Percentiles rank a stretch among this genome's conserved stretches.
Conservation (phyloP, 2,113 vertebrate species). For the Syrrhaptes paradoxus region DNA sequence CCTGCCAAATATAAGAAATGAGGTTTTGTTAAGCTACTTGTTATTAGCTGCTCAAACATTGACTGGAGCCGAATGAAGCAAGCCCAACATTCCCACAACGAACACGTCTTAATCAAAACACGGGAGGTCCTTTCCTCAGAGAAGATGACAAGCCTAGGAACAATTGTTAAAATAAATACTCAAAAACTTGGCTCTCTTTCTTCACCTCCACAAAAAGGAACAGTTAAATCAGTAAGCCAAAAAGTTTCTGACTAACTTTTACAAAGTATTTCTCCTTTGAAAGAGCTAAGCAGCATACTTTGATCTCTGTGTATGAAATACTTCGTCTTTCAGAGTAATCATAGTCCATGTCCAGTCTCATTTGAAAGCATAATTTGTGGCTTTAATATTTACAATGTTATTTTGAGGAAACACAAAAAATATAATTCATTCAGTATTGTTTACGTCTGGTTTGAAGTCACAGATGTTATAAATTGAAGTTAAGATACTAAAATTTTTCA, state of each 20-base stretch:
- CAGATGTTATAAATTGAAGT: conserved; percentile 39
- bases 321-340: background rate
- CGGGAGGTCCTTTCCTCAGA: conserved; percentile 11
- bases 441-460: conserved; percentile 18
- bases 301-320: conserved; percentile 25
- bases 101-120: background rate
- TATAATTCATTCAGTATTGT: background rate
- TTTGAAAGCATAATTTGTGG: conserved; percentile 40
- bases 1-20: background rate
- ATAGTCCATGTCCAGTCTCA: background rate
- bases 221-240: background rate
- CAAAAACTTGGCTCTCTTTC: conserved; percentile 15
- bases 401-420: conserved; percentile 34
- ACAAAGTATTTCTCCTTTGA: background rate
- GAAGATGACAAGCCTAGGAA: conserved; percentile 32
- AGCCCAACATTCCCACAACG: background rate
- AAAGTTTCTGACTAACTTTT: background rate
- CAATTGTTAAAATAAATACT: conserved; percentile 50
- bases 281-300: background rate
- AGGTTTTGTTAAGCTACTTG: background rate
- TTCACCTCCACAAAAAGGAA: background rate
- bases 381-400: conserved; percentile 23
- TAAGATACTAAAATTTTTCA: background rate
- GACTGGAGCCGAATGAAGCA: background rate
- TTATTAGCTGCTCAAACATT: conserved; percentile 15